These are phyloP conservation scores for Drosophila differens DNA, from an alignment of 2,888 invertebrate species.

Conservation along the genomic window DNA sequence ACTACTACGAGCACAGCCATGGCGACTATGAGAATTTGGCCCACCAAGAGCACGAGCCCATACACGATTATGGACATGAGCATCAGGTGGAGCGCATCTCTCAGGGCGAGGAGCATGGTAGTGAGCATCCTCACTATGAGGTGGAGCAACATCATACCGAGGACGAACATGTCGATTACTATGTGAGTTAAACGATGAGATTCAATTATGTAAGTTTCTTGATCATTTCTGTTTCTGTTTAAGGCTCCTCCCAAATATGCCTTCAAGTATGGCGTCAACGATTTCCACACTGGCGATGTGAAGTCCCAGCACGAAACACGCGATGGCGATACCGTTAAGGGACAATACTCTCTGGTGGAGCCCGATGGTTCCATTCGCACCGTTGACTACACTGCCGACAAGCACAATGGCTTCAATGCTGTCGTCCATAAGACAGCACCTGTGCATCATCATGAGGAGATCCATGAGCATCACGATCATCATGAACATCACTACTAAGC, in stretches of 20 bases:
- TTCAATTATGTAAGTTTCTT: not conserved
- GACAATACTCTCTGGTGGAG: constrained; percentile 89
- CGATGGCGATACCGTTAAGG: constrained; percentile 89
- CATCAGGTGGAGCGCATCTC: constrained; percentile 82
- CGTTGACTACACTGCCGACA: constrained; percentile 85
- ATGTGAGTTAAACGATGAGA: constrained; percentile 86
- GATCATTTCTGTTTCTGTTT: constrained; percentile 31
- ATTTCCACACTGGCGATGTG: constrained; percentile 87
- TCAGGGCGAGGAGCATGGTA: constrained; percentile 79
- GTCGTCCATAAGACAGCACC: constrained; percentile 85
- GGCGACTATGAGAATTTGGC: constrained; percentile 81
- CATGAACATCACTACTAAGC: constrained; percentile 74
- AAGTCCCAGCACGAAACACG: constrained; percentile 89
- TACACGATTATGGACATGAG: constrained; percentile 78
- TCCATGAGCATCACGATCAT: constrained; percentile 66
- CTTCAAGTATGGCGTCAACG: constrained; percentile 87
- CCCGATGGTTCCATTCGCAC: constrained; percentile 91
- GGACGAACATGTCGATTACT: constrained; percentile 88
- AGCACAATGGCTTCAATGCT: constrained; percentile 85
- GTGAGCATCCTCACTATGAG: constrained; percentile 84
- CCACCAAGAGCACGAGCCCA: constrained; percentile 73
- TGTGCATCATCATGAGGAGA: constrained; percentile 82
- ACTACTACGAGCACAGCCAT: constrained; percentile 80
- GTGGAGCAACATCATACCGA: constrained; percentile 74
- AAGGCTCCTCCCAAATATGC: constrained; percentile 88